Evolutionary conservation across 2,113 vertebrate genomes (phyloP).

Genomic region (Ophiodon elongatus): DNA sequence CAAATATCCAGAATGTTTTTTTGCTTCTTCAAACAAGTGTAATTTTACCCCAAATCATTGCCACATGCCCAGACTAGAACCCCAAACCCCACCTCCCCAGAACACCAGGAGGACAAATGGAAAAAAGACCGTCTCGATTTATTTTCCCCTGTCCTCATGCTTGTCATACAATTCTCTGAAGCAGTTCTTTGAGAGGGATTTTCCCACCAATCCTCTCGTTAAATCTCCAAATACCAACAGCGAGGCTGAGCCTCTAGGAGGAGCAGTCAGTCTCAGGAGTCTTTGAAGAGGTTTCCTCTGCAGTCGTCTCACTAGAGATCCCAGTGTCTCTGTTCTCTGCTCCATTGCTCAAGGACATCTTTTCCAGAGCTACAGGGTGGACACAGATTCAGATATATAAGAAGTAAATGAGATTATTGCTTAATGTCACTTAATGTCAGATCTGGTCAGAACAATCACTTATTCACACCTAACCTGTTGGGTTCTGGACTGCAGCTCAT

Average conservation of each 20-base stretch:
- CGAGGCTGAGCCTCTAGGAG: constrained; percentile 80
- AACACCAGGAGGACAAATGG: constrained; percentile 19
- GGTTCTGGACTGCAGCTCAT: too few species aligned
- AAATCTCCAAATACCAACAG: background rate
- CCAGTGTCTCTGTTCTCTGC: constrained; percentile 91
- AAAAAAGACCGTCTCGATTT: background rate
- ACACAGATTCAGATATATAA: constrained; percentile 15
- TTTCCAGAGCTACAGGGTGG: constrained; percentile 87
- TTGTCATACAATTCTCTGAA: background rate
- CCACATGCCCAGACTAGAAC: background rate
- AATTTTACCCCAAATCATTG: constrained; percentile 8
- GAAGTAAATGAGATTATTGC: background rate
- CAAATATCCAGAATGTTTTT: constrained; percentile 4
- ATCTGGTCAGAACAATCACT: too few species aligned
- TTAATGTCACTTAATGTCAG: background rate
- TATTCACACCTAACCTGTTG: too few species aligned
- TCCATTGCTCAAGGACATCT: constrained; percentile 87
- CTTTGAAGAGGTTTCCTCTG: constrained; percentile 88
- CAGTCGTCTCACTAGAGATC: constrained; percentile 85
- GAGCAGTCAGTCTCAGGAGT: constrained; percentile 85
- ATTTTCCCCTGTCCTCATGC: constrained; percentile 4
- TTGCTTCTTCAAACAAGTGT: background rate
- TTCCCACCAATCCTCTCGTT: background rate
- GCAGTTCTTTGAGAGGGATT: constrained; percentile 29
- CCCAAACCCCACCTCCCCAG: background rate